A percentile compares a stretch with the other conserved stretches of the same genome.
phyloP scores from a whole-genome alignment of 1,140 invertebrate species.

The Metopolophium dirhodum region DNA sequence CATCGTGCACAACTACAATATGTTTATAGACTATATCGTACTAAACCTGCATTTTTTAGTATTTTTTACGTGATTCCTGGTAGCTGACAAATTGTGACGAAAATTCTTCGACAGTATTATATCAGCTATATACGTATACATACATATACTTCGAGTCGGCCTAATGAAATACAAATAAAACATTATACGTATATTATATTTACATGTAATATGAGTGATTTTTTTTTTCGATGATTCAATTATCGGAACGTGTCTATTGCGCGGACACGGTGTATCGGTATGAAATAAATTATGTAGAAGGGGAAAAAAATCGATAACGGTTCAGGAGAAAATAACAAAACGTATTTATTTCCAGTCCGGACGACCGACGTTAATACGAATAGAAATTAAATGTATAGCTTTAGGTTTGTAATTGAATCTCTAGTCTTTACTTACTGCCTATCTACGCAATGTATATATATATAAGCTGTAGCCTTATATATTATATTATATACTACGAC shows the following conservation, averaged over 20 bases:
- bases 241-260: not conserved
- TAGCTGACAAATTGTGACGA: not conserved
- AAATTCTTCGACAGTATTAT: too few relatives aligned
- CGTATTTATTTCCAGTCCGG: not conserved
- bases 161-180: not conserved
- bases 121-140: too few relatives aligned
- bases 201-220: not conserved
- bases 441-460: too few relatives aligned
- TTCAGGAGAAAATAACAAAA: conserved; percentile 8
- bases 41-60: not conserved
- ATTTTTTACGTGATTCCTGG: not conserved
- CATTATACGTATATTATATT: not conserved
- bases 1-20: too few relatives aligned
- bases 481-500: too few relatives aligned
- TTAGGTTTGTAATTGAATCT: not conserved
- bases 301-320: not conserved
- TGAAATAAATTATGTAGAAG: not conserved
- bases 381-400: conserved; percentile 2
- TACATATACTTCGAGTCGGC: not conserved
- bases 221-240: not conserved
- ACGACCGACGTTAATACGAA: not conserved
- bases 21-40: too few relatives aligned
- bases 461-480: not conserved
- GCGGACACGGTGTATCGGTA: not conserved
- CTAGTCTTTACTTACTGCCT: not conserved